These are phyloP conservation scores for Lagodon rhomboides DNA, from an alignment of 2,797 vertebrate species.

Conservation along the genomic window DNA sequence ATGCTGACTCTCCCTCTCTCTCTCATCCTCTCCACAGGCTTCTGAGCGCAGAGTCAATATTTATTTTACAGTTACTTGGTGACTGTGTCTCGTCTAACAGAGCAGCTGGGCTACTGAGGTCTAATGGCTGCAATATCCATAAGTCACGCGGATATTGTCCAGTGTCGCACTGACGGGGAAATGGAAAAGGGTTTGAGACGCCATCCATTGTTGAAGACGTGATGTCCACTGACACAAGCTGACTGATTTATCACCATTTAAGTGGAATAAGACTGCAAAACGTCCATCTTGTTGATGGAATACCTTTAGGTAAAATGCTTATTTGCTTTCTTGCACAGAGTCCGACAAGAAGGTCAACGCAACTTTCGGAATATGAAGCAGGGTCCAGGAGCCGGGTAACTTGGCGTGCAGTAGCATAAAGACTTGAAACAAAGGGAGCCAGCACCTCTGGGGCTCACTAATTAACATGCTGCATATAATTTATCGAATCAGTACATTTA, in stretches of 20 bases:
- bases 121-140: slow-evolving; percentile 41
- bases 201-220: slow-evolving; percentile 1
- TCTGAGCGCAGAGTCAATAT: slow-evolving; percentile 64
- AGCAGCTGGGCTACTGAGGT: slow-evolving; percentile 1
- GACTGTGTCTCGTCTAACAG: slow-evolving; percentile 33
- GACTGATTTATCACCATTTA: neutral
- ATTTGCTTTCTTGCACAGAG: neutral
- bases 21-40: slow-evolving; percentile 15
- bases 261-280: neutral
- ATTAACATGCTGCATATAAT: neutral
- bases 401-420: neutral
- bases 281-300: neutral
- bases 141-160: slow-evolving; percentile 48
- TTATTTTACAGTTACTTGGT: slow-evolving; percentile 64
- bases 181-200: slow-evolving; percentile 47
- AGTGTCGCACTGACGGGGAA: slow-evolving; percentile 35
- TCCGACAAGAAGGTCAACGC: too few species aligned
- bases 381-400: neutral
- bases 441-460: neutral
- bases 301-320: neutral
- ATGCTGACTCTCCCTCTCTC: slow-evolving; percentile 8
- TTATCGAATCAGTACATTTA: neutral
- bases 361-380: neutral
- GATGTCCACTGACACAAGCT: slow-evolving; percentile 8
- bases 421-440: neutral